phyloP scores from a whole-genome alignment of 2,113 vertebrate genomes.

The Lycocorax pyrrhopterus region DNA sequence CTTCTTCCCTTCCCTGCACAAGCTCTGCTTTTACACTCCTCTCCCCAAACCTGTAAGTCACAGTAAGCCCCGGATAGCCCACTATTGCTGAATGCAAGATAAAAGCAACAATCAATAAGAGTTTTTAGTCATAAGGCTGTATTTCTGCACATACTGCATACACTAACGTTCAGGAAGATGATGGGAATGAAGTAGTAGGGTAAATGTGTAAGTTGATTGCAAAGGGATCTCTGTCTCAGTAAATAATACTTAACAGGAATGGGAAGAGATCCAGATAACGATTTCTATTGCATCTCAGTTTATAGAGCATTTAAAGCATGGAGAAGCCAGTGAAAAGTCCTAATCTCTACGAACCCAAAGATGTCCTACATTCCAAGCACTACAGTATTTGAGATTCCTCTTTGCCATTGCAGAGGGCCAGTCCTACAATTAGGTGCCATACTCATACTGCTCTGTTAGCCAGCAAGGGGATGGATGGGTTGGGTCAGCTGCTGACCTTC shows the following conservation, averaged over 20 bases:
- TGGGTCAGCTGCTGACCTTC: background rate
- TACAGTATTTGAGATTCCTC: background rate
- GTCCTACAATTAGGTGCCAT: background rate
- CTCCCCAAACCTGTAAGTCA: background rate
- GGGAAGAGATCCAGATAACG: background rate
- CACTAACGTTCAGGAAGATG: background rate
- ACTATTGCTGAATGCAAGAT: background rate
- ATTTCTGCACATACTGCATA: background rate
- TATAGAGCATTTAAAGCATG: background rate
- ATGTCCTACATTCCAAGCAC: background rate
- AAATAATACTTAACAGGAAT: background rate
- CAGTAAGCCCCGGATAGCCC: background rate
- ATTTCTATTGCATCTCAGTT: background rate
- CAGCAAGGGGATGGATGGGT: background rate
- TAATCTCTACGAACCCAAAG: background rate
- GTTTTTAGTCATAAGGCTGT: background rate
- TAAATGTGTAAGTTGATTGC: background rate
- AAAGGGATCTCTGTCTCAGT: background rate
- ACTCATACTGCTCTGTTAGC: background rate
- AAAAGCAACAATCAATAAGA: background rate
- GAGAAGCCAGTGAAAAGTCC: background rate
- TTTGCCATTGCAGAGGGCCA: background rate
- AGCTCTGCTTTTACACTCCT: background rate
- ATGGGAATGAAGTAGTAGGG: background rate
- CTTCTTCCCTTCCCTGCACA: background rate